Conservation (phyloP, 1,140 invertebrate species). For the Eciton burchellii region DNA sequence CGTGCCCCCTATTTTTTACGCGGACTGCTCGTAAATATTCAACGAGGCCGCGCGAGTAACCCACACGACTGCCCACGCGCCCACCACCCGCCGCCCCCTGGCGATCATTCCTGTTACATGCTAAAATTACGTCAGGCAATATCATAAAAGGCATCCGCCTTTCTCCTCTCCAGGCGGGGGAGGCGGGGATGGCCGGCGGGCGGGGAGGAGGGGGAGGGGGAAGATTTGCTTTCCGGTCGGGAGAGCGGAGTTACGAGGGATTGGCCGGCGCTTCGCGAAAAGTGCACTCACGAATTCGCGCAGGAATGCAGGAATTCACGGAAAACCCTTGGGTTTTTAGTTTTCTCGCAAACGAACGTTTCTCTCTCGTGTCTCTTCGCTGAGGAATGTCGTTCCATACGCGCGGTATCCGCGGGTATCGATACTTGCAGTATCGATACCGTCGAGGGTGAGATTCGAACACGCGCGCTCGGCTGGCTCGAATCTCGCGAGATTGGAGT, state of each 20-base stretch:
- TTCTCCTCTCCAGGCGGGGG: not conserved
- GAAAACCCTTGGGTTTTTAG: too few species aligned
- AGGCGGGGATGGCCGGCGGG: too few species aligned
- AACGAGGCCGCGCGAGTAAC: slow-evolving; percentile 13
- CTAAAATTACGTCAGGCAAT: slow-evolving; percentile 53
- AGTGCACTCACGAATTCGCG: too few species aligned
- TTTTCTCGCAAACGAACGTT: too few species aligned
- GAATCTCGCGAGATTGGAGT: slow-evolving; percentile 11
- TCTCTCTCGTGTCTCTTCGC: too few species aligned
- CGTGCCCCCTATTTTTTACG: slow-evolving; percentile 5
- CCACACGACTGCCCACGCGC: slow-evolving; percentile 25
- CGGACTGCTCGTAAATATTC: slow-evolving; percentile 58
- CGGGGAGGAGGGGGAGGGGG: too few species aligned
- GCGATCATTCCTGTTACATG: slow-evolving; percentile 32
- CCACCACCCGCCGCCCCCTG: slow-evolving; percentile 17
- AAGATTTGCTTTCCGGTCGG: slow-evolving; percentile 1
- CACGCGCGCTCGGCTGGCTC: not conserved
- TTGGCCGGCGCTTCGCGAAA: too few species aligned
- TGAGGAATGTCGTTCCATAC: too few species aligned
- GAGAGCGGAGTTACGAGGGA: slow-evolving; percentile 19
- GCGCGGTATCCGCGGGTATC: too few species aligned
- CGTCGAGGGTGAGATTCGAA: too few species aligned
- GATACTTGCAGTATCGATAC: too few species aligned
- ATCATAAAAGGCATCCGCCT: slow-evolving; percentile 30
- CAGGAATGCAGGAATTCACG: too few species aligned